Evolutionary conservation across 2,113 vertebrate species (phyloP), one percentile per base, ranked within the genome.

Genomic region (Oncorhynchus tshawytscha): DNA sequence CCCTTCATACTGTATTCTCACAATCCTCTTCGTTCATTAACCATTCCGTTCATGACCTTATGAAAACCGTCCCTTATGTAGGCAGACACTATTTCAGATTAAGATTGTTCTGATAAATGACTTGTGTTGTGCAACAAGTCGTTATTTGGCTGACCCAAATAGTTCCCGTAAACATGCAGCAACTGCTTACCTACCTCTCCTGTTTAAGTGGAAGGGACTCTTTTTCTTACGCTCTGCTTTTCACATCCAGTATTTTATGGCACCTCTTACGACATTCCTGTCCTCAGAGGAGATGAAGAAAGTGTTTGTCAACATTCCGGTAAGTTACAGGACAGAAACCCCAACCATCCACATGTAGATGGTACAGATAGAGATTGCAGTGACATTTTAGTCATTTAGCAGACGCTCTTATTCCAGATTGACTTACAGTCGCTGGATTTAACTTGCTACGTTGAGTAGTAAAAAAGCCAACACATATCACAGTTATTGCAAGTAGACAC

Each of bases 251-350:
- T 96, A 95, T 91, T 99, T 99, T 84, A 96, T 99, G 95, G 91
- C 87, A 69, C 98, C 98, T 25, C 88, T 99, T 85, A 94, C 92
- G 89, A 94, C 93, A 76, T 98, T 96, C 87, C 88, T 99, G 51
- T 93, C 96, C 12, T 11, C 88, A 25, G 80, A 82, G 18, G 97
- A 99, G 74, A 93, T 97, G 81, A 95, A 96, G 74, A 95, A 91
- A 25, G 93, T 99, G 84, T 99, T 99, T 91, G 95, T 99, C 88
- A 98, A 99, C 91, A 95, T 99, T 90, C 91, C 96, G 79, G 97
- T 99, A 89, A 96, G 96, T 94, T 88, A 76, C 68, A 8, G 16
- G n/a, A 2, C 9, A 39, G 29, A 59, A 13, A 16, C 31, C 66
- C 29, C 15, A 31, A 13, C 22, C 25, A 15, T 27, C 3, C 25